Evolutionary conservation across 2,888 invertebrate genomes (phyloP).

Genomic region (Dynastes tityus): DNA sequence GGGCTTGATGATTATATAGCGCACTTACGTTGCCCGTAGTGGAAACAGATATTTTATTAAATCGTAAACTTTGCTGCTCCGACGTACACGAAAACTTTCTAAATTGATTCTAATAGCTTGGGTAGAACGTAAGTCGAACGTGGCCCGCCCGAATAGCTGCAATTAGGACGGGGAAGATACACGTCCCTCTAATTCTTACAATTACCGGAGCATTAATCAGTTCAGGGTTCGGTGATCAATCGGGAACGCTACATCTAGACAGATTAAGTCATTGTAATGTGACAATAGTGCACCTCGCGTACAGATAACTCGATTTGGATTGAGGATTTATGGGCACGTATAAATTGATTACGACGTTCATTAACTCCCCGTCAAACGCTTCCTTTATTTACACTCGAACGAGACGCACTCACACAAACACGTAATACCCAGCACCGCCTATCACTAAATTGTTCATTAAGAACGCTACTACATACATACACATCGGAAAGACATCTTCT

Average conservation of each 20-base stretch:
- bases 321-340: conserved; percentile 51
- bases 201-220: conserved; percentile 48
- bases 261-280: conserved; percentile 52
- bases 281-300: conserved; percentile 49
- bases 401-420: conserved; percentile 1
- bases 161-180: conserved; percentile 41
- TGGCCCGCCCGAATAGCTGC: conserved; percentile 13
- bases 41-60: conserved; percentile 1
- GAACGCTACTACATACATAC: neutral
- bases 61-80: conserved; percentile 3
- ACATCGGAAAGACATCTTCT: conserved; percentile 20
- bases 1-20: neutral
- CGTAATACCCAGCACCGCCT: neutral
- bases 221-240: conserved; percentile 49
- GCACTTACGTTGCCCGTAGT: neutral
- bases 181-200: conserved; percentile 49
- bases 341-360: conserved; percentile 50
- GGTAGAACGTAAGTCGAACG: conserved; percentile 6
- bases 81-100: conserved; percentile 18
- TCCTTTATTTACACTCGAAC: conserved; percentile 44
- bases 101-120: conserved; percentile 29
- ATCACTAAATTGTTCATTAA: conserved; percentile 40
- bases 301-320: conserved; percentile 52
- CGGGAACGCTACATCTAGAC: conserved; percentile 48
- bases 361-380: conserved; percentile 50